These are phyloP conservation scores for Marasmarcha lunaedactyla DNA, from an alignment of 2,888 invertebrate genomes.

Conservation along the genomic window DNA sequence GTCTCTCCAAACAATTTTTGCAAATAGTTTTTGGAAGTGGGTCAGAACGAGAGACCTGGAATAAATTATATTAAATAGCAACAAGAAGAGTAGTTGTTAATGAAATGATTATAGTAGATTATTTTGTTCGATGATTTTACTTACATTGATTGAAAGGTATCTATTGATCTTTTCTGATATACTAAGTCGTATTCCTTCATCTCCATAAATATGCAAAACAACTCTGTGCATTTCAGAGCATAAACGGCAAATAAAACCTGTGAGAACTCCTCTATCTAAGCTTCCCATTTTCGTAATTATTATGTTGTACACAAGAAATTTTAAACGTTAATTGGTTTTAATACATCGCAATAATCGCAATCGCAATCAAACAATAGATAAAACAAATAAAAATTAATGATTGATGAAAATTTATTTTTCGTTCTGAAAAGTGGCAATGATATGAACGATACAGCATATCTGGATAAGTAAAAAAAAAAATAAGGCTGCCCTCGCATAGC, in stretches of 20 bases:
- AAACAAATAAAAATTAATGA: too few relatives aligned
- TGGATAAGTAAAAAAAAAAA: too few relatives aligned
- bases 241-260: conserved; percentile 86
- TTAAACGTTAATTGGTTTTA: too few relatives aligned
- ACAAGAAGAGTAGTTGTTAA: too few relatives aligned
- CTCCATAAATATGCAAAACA: conserved; percentile 86
- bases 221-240: conserved; percentile 89
- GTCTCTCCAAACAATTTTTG: conserved; percentile 68
- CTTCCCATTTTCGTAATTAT: conserved; percentile 75
- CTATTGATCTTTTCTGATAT: conserved; percentile 85
- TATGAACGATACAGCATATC: too few relatives aligned
- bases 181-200: conserved; percentile 79
- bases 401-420: too few relatives aligned
- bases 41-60: conserved; percentile 73
- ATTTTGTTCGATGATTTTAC: too few relatives aligned
- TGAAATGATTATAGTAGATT: too few relatives aligned
- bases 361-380: too few relatives aligned
- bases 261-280: conserved; percentile 82
- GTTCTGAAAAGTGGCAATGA: too few relatives aligned
- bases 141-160: conserved; percentile 84
- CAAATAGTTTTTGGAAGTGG: conserved; percentile 79
- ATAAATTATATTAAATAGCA: neutral
- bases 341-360: too few relatives aligned
- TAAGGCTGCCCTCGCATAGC: too few relatives aligned
- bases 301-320: neutral